phyloP scores from a whole-genome alignment of 2,888 invertebrate genomes.

The Aleiodes testaceus region DNA sequence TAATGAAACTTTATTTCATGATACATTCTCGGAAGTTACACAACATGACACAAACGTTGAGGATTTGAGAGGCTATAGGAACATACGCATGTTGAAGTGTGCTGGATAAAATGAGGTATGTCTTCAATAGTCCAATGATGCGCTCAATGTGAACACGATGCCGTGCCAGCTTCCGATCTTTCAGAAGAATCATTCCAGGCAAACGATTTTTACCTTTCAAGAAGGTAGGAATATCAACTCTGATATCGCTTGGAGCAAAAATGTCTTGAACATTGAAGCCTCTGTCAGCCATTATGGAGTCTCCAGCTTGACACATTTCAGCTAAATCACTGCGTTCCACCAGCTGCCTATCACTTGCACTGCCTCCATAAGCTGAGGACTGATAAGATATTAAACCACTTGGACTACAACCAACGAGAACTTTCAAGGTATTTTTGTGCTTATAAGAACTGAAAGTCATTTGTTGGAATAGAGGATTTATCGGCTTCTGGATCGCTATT shows the following conservation, averaged over 20 bases:
- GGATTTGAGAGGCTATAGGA: no score
- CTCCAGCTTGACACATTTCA: slow-evolving; percentile 42
- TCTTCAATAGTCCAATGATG: slow-evolving; percentile 39
- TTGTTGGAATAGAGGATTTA: slow-evolving; percentile 49
- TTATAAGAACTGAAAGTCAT: slow-evolving; percentile 54
- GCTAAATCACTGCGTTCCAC: slow-evolving; percentile 48
- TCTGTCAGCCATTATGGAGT: slow-evolving; percentile 47
- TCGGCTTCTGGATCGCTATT: slow-evolving; percentile 44
- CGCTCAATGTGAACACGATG: slow-evolving; percentile 48
- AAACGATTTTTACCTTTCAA: slow-evolving; percentile 45
- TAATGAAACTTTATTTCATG: no score
- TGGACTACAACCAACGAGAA: slow-evolving; percentile 50
- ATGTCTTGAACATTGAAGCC: slow-evolving; percentile 50
- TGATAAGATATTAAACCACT: slow-evolving; percentile 54
- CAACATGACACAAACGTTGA: no score
- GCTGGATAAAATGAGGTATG: background rate
- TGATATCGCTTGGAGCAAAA: slow-evolving; percentile 43
- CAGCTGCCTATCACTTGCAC: slow-evolving; percentile 45
- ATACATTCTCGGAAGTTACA: no score
- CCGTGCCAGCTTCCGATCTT: slow-evolving; percentile 44
- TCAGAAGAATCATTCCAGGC: slow-evolving; percentile 43
- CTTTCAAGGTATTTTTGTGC: slow-evolving; percentile 53
- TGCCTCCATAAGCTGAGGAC: background rate
- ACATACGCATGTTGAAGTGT: no score
- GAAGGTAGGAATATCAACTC: slow-evolving; percentile 29